Evolutionary conservation across 2,888 invertebrate genomes (phyloP).

Genomic region (Kuschelorhynchus macadamiae): DNA sequence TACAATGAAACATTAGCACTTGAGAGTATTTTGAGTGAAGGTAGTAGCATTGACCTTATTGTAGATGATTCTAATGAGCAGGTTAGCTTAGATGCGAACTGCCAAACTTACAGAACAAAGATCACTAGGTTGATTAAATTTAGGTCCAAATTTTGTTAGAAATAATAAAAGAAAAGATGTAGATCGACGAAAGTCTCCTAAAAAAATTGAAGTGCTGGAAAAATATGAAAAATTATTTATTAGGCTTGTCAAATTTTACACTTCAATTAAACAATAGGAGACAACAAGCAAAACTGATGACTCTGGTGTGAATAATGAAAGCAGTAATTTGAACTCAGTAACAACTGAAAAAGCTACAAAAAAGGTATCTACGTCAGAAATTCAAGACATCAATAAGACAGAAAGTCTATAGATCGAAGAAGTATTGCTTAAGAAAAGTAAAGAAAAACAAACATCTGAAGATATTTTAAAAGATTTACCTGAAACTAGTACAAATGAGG

Average conservation of each 20-base stretch:
- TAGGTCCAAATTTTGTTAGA: neutral
- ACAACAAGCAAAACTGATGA: neutral
- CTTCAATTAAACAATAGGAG: neutral
- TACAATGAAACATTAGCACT: neutral
- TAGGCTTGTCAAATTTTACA: slow-evolving; percentile 21
- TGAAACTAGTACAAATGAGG: slow-evolving; percentile 9
- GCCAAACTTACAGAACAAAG: neutral
- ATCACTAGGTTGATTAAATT: neutral
- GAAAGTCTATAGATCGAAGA: slow-evolving; percentile 24
- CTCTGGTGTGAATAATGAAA: neutral
- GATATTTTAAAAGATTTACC: neutral
- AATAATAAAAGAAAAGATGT: neutral
- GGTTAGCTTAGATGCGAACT: neutral
- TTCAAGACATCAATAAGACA: slow-evolving; percentile 23
- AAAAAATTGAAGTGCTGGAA: slow-evolving; percentile 1
- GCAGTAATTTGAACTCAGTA: neutral
- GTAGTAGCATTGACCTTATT: neutral
- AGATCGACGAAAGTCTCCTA: too few relatives aligned
- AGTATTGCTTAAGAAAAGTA: slow-evolving; percentile 3
- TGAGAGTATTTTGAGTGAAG: neutral
- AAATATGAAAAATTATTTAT: slow-evolving; percentile 27
- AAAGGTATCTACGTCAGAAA: slow-evolving; percentile 13
- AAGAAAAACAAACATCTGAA: slow-evolving; percentile 10
- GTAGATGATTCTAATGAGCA: neutral
- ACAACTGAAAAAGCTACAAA: slow-evolving; percentile 2